phyloP scores from a whole-genome alignment of 2,113 vertebrate genomes.

The Brevimyrus niger region DNA sequence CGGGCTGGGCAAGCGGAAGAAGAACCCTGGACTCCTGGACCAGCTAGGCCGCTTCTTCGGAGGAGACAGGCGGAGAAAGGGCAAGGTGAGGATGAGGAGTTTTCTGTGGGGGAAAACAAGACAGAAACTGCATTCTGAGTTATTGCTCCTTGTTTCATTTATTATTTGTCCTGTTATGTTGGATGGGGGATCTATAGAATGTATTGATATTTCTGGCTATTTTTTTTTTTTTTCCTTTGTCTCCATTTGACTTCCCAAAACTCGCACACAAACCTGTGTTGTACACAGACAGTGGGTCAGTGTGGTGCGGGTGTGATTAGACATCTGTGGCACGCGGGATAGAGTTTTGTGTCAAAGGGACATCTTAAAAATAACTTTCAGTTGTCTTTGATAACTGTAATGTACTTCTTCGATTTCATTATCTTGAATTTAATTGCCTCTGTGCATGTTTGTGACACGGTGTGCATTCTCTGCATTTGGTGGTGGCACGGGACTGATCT shows the following conservation, averaged over 20 bases:
- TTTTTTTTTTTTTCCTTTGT: background rate
- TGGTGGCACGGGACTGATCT: background rate
- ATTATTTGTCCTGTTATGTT: background rate
- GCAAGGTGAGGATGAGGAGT: constrained; percentile 83
- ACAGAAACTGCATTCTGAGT: background rate
- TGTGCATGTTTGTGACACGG: background rate
- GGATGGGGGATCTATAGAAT: constrained; percentile 15
- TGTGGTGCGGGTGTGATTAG: constrained; percentile 38
- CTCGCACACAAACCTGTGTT: background rate
- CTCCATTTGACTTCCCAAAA: constrained; percentile 18
- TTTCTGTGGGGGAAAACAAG: constrained; percentile 16
- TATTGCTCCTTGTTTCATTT: background rate
- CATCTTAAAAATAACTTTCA: background rate
- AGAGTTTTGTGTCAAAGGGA: constrained; percentile 7
- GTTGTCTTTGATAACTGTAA: background rate
- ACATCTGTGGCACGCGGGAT: constrained; percentile 23
- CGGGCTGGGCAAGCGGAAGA: constrained; percentile 71
- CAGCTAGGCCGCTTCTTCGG: constrained; percentile 95
- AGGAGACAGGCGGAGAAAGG: constrained; percentile 88
- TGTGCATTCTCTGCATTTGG: background rate
- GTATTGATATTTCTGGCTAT: background rate
- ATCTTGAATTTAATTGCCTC: background rate
- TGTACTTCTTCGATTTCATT: background rate
- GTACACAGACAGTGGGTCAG: constrained; percentile 24
- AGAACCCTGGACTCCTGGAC: constrained; percentile 85